A percentile compares a stretch with the other conserved stretches of the same genome.
These are phyloP conservation scores for Pogona vitticeps DNA, from an alignment of 2,113 vertebrate species.

Conservation along the genomic window DNA sequence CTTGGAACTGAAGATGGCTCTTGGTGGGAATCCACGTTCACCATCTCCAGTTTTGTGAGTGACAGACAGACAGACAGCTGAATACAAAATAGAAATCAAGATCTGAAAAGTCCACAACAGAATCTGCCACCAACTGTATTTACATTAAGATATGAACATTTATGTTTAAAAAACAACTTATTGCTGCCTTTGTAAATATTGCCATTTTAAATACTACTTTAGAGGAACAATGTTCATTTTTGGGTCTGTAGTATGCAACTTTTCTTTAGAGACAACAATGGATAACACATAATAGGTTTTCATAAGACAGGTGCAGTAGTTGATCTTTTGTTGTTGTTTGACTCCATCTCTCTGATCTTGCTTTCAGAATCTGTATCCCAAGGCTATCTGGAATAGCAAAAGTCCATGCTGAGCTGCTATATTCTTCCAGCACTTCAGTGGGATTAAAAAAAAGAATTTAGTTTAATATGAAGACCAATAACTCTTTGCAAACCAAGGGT, in stretches of 20 bases:
- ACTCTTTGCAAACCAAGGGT: slow-evolving; percentile 22
- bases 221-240: not conserved
- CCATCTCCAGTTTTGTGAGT: not conserved
- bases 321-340: slow-evolving; percentile 18
- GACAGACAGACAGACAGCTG: not conserved
- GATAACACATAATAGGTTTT: not conserved
- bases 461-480: slow-evolving; percentile 44
- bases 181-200: not conserved
- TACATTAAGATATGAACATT: not conserved
- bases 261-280: not conserved
- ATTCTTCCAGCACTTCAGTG: slow-evolving; percentile 11
- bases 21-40: not conserved
- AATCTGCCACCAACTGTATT: not conserved
- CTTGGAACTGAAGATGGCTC: not conserved
- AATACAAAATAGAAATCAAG: not conserved
- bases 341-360: slow-evolving; percentile 6
- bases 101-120: not conserved
- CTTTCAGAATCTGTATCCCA: slow-evolving; percentile 19
- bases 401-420: not conserved
- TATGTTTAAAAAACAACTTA: not conserved
- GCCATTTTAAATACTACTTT: not conserved
- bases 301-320: not conserved
- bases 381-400: slow-evolving; percentile 20
- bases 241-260: not conserved
- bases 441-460: slow-evolving; percentile 8